Conservation (phyloP, 2,888 invertebrate species). For the Synanthedon tipuliformis region DNA sequence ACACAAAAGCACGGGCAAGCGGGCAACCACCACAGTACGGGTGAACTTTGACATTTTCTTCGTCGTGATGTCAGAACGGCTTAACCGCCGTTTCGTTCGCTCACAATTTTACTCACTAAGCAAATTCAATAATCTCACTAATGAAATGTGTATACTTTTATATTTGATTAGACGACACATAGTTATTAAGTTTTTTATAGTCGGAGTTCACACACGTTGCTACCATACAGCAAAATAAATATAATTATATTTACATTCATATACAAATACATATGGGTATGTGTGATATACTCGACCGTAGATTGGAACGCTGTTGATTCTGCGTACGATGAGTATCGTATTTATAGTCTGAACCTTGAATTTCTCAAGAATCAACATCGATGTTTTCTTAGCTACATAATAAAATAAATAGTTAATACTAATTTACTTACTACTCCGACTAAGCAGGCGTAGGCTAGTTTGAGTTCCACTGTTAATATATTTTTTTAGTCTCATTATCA, state of each 20-base stretch:
- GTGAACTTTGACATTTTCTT: constrained; percentile 65
- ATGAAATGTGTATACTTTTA: too few species aligned
- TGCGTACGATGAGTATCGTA: constrained; percentile 26
- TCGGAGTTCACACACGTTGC: too few species aligned
- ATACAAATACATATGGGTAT: constrained; percentile 9
- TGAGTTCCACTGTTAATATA: too few species aligned
- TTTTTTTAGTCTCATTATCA: too few species aligned
- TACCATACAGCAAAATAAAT: constrained; percentile 22
- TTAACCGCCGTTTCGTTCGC: constrained; percentile 39
- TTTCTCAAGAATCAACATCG: background rate
- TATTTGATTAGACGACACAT: too few species aligned
- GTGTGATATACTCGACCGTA: constrained; percentile 25
- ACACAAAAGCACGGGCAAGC: constrained; percentile 7
- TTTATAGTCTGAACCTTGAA: constrained; percentile 24
- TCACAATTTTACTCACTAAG: too few species aligned
- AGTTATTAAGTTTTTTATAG: too few species aligned
- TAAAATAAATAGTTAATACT: too few species aligned
- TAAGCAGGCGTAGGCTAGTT: too few species aligned
- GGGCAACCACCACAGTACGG: constrained; percentile 7
- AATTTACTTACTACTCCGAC: too few species aligned
- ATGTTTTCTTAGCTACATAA: too few species aligned
- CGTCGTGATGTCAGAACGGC: constrained; percentile 31
- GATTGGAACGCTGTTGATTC: constrained; percentile 51
- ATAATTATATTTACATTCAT: constrained; percentile 10
- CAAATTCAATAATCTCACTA: too few species aligned